Evolutionary conservation across 2,888 invertebrate genomes (phyloP).

Genomic region (Dendrolimus pini): DNA sequence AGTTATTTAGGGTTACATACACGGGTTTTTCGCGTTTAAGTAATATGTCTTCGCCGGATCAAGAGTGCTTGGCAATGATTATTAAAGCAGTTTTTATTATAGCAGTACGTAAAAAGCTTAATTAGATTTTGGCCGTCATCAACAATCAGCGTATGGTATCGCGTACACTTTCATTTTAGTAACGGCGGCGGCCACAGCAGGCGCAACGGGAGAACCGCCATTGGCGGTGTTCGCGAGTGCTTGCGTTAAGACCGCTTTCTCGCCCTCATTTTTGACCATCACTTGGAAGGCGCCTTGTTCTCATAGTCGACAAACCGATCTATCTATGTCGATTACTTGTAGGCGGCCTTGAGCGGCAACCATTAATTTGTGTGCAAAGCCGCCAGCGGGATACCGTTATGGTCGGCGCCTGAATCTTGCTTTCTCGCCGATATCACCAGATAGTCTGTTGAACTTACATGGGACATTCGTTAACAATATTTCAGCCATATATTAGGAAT

Average conservation of each 20-base stretch:
- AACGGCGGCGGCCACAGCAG: conserved; percentile 17
- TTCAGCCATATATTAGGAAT: conserved; percentile 1
- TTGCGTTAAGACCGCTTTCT: conserved; percentile 53
- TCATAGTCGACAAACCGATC: conserved; percentile 68
- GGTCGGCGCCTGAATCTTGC: conserved; percentile 55
- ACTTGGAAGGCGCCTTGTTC: conserved; percentile 62
- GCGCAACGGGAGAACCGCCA: conserved; percentile 10
- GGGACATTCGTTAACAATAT: conserved; percentile 9
- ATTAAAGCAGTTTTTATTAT: too few species aligned
- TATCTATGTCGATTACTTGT: conserved; percentile 73
- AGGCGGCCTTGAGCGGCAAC: conserved; percentile 72
- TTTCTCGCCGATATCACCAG: conserved; percentile 44
- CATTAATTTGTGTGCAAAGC: conserved; percentile 73
- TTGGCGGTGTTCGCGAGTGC: conserved; percentile 15
- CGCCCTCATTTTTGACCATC: conserved; percentile 61
- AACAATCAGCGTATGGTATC: conserved; percentile 26
- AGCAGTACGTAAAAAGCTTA: conserved; percentile 8
- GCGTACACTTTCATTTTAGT: conserved; percentile 25
- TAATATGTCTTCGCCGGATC: too few species aligned
- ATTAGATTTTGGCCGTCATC: conserved; percentile 30
- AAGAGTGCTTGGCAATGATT: too few species aligned
- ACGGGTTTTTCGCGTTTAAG: too few species aligned
- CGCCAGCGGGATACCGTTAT: conserved; percentile 63
- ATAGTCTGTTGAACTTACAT: conserved; percentile 27
- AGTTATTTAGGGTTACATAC: too few species aligned